phyloP scores from a whole-genome alignment of 2,797 vertebrate species.

The Pangasius macronema region DNA sequence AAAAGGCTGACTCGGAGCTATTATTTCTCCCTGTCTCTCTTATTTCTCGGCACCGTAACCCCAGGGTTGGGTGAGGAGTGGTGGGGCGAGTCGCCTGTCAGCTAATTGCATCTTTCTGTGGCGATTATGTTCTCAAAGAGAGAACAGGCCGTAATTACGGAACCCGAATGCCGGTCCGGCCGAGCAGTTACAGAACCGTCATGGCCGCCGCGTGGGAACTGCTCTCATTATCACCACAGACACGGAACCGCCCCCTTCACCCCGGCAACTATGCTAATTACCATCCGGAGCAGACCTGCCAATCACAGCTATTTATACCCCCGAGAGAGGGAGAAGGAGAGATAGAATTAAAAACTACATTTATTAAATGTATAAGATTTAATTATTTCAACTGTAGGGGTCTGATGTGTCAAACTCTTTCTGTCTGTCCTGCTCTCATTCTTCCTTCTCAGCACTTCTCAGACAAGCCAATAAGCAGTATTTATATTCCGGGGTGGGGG shows the following conservation, averaged over 20 bases:
- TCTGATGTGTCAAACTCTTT: conserved; percentile 10
- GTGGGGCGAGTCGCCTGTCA: conserved; percentile 52
- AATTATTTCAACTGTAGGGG: conserved; percentile 11
- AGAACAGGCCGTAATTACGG: conserved; percentile 78
- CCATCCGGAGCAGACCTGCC: conserved; percentile 55
- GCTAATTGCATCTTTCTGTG: conserved; percentile 77
- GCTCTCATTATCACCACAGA: conserved; percentile 58
- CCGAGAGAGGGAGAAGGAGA: conserved; percentile 37
- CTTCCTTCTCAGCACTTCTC: not conserved
- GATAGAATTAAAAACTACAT: conserved; percentile 25
- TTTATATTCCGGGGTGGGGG: conserved; percentile 38
- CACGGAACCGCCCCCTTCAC: conserved; percentile 60
- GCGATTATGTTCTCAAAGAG: conserved; percentile 78
- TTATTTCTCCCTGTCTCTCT: conserved; percentile 38
- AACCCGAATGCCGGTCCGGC: conserved; percentile 54
- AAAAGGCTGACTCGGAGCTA: conserved; percentile 69
- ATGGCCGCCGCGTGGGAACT: conserved; percentile 57
- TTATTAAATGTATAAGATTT: conserved; percentile 26
- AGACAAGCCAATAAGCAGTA: conserved; percentile 49
- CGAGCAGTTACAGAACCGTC: conserved; percentile 50
- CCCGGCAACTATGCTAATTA: conserved; percentile 57
- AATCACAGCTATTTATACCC: conserved; percentile 59
- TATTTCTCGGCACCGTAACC: conserved; percentile 20
- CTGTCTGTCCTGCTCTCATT: not conserved
- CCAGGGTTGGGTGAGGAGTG: conserved; percentile 21